Conservation (phyloP, 2,888 invertebrate species). For the Galeruca laticollis region DNA sequence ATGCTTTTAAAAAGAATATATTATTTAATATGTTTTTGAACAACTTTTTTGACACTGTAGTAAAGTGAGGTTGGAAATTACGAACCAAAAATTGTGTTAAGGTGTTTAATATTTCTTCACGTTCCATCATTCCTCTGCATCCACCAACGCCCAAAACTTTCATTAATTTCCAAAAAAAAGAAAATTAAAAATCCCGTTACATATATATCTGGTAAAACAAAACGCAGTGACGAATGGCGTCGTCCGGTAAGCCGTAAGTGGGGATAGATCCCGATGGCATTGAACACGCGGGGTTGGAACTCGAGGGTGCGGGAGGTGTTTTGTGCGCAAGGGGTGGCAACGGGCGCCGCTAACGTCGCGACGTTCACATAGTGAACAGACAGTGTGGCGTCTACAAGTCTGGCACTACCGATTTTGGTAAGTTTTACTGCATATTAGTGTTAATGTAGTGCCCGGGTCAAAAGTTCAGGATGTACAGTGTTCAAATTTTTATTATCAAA, state of each 20-base stretch:
- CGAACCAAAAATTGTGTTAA: no score
- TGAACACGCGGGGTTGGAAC: constrained; percentile 42
- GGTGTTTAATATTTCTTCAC: background rate
- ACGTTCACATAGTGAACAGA: constrained; percentile 69
- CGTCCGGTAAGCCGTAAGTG: constrained; percentile 25
- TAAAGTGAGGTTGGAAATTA: background rate
- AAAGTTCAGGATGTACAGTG: constrained; percentile 12
- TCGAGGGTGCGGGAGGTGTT: constrained; percentile 53
- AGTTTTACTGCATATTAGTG: constrained; percentile 55
- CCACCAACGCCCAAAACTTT: constrained; percentile 1
- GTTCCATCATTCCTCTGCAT: background rate
- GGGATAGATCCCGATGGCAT: constrained; percentile 23
- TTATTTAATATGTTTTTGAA: no score
- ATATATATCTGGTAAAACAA: constrained; percentile 59
- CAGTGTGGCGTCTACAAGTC: constrained; percentile 68
- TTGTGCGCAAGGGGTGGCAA: constrained; percentile 58
- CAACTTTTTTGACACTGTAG: no score
- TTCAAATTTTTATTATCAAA: background rate
- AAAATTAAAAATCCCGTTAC: constrained; percentile 48
- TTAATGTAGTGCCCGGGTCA: constrained; percentile 37
- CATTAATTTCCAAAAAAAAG: constrained; percentile 20
- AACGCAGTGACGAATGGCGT: constrained; percentile 59
- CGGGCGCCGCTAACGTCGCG: constrained; percentile 75
- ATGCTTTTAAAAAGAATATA: no score
- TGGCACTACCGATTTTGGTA: constrained; percentile 57